phyloP scores from a whole-genome alignment of 2,888 invertebrate species.

The Brenthis hecate region DNA sequence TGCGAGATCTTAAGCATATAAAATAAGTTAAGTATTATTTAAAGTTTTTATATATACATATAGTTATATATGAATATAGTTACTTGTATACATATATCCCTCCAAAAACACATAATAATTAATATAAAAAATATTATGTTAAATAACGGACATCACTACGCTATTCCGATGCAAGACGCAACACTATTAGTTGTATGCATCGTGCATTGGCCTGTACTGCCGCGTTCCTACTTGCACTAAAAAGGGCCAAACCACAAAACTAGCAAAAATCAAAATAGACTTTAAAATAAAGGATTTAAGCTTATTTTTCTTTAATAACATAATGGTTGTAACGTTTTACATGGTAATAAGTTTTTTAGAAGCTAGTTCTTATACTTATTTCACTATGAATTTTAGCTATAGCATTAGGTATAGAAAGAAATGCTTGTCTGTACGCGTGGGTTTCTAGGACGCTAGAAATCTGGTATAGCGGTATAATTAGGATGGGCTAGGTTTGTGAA shows the following conservation, averaged over 20 bases:
- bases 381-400: slow-evolving; percentile 81
- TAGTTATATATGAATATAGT: too few relatives aligned
- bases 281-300: slow-evolving; percentile 26
- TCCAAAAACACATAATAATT: not conserved
- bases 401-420: slow-evolving; percentile 79
- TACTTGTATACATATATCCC: too few relatives aligned
- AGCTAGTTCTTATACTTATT: slow-evolving; percentile 80
- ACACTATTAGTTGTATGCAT: slow-evolving; percentile 81
- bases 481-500: slow-evolving; percentile 42
- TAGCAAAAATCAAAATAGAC: slow-evolving; percentile 38
- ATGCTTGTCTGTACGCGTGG: slow-evolving; percentile 74
- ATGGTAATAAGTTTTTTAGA: slow-evolving; percentile 63
- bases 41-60: too few relatives aligned
- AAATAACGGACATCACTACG: slow-evolving; percentile 43
- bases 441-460: slow-evolving; percentile 80
- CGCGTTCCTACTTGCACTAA: slow-evolving; percentile 48
- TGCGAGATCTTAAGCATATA: too few relatives aligned
- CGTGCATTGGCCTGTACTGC: slow-evolving; percentile 82
- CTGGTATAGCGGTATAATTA: slow-evolving; percentile 60
- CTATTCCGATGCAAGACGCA: slow-evolving; percentile 56
- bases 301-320: slow-evolving; percentile 27
- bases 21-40: too few relatives aligned
- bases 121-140: slow-evolving; percentile 6
- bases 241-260: slow-evolving; percentile 48
- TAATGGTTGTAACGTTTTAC: slow-evolving; percentile 20